Evolutionary conservation across 2,797 vertebrate genomes (phyloP), one percentile per base, ranked within the genome.

Genomic region (Gymnothorax reevesii): DNA sequence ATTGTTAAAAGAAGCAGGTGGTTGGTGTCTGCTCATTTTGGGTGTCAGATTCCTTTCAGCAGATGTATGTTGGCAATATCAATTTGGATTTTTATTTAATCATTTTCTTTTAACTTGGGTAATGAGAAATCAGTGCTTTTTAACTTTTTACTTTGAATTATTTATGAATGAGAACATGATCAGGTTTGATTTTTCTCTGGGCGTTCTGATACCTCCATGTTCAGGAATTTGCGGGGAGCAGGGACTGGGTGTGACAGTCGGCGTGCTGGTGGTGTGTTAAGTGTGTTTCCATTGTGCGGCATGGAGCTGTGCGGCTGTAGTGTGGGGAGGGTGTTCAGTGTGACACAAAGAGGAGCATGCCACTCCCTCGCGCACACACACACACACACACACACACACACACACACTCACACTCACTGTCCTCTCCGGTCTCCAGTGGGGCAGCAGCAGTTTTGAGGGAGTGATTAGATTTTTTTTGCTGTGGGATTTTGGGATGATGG

Each of bases 331-430:
- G 87, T 87, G 89, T 87, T 86, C 88, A 87, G 89, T 77, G 62
- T 83, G 88, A 89, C 89, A 86, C 90, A 86, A 90, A 91, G 86
- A 92, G 59, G 91, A 92, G 92, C 91, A 91, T 59, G 75, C 80
- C 55, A 10, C 25, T 57, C 49, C n/a, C 57, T 5, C 25, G 33
- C 7, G 10, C 80, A 57, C 54, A 7, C 3, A n/a, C 55, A 7
- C 59, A 62, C 59, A 1, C 59, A 42, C 59, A 17, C 59, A 15
- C 59, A 62, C 12, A 12, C 9, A 3, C 3, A 60, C 57, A 12
- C 57, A 57, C 57, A 1, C 57, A 59, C 8, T 13, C 57, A 13
- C 57, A 59, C 57, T 1, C 57, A 59, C 57, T 42, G 33, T 42
- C 33, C 33, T 42, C 33, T 52, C 17, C n/a, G 27, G 17, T 20